Evolutionary conservation across 2,113 vertebrate species (phyloP).

Genomic region (Neoarius graeffei): DNA sequence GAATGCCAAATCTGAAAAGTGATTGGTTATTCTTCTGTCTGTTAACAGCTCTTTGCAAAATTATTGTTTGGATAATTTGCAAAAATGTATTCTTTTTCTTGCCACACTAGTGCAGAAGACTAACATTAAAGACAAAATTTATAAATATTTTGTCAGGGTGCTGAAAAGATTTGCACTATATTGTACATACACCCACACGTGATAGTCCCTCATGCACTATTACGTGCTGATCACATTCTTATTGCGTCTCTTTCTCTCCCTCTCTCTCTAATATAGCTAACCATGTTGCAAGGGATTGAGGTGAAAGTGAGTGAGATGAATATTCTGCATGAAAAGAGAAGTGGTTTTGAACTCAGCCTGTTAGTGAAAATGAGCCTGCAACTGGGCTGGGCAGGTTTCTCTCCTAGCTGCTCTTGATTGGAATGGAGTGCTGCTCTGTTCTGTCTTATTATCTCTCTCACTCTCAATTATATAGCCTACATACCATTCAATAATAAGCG

Average conservation of each 20-base stretch:
- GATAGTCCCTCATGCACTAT: slow-evolving; percentile 15
- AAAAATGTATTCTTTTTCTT: not conserved
- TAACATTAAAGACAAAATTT: not conserved
- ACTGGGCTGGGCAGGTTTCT: not conserved
- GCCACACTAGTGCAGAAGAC: not conserved
- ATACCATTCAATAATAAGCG: not conserved
- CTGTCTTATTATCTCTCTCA: not conserved
- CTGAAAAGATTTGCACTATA: not conserved
- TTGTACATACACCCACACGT: slow-evolving; percentile 22
- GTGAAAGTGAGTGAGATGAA: slow-evolving; percentile 2
- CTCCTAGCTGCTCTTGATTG: not conserved
- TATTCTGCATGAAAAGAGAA: slow-evolving; percentile 24
- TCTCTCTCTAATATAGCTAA: slow-evolving; percentile 10
- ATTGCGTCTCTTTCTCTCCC: not conserved
- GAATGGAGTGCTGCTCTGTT: slow-evolving; percentile 7
- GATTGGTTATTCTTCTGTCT: not conserved
- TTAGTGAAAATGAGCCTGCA: slow-evolving; percentile 14
- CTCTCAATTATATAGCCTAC: not conserved
- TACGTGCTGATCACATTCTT: slow-evolving; percentile 10
- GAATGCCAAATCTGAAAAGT: not conserved
- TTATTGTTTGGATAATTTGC: slow-evolving; percentile 4
- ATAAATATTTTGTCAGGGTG: not conserved
- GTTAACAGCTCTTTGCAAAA: not conserved
- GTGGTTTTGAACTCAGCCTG: slow-evolving; percentile 30
- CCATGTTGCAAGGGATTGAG: not conserved